These are phyloP conservation scores for Polydrusus tereticollis DNA, from an alignment of 2,888 invertebrate species.

Conservation along the genomic window DNA sequence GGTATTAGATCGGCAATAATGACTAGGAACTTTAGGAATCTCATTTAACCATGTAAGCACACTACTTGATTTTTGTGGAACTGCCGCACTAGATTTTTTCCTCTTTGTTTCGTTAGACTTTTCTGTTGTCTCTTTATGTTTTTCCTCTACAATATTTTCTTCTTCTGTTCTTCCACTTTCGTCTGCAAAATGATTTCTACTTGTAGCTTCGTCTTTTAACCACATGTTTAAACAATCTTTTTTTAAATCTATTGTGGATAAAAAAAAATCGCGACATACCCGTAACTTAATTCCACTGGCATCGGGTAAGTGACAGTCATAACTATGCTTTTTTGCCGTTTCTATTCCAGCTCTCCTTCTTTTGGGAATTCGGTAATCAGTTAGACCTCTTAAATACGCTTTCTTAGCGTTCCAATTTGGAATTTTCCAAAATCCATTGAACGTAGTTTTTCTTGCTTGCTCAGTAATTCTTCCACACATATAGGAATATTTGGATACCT, in stretches of 20 bases:
- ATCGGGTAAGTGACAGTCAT: not conserved
- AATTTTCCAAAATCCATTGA: not conserved
- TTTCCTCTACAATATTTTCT: not conserved
- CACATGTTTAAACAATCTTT: not conserved
- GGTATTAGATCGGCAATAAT: not conserved
- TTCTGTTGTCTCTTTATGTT: not conserved
- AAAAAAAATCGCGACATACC: not conserved
- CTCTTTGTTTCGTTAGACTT: not conserved
- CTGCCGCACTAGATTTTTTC: not conserved
- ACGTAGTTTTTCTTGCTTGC: not conserved
- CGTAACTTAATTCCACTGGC: not conserved
- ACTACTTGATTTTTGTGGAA: not conserved
- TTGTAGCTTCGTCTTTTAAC: not conserved
- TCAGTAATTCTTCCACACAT: not conserved
- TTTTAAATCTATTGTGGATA: not conserved
- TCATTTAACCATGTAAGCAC: not conserved
- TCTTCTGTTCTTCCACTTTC: not conserved
- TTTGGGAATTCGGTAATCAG: not conserved
- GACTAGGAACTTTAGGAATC: not conserved
- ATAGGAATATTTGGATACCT: not conserved
- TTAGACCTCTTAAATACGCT: not conserved
- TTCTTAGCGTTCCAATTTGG: not conserved
- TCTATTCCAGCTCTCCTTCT: not conserved
- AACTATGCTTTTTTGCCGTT: not conserved
- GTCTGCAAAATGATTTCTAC: not conserved